Conservation (phyloP, 2,113 vertebrate species). For the Camelus bactrianus region DNA sequence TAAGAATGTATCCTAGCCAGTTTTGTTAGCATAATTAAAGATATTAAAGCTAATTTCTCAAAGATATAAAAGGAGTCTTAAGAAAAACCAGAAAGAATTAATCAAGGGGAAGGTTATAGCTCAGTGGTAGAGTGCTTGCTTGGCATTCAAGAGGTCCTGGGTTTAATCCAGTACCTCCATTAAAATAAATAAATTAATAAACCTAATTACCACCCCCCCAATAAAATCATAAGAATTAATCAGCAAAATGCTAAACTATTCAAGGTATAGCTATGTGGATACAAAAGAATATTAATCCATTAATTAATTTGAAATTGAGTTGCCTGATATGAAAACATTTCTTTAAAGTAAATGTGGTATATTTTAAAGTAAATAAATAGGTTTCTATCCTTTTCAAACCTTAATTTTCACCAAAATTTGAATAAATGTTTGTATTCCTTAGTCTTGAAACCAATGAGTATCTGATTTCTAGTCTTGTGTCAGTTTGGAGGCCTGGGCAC, state of each 20-base stretch:
- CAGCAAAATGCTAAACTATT: conserved; percentile 49
- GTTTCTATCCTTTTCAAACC: neutral
- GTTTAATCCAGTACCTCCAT: no score
- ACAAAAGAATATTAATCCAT: conserved; percentile 13
- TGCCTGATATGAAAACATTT: conserved; percentile 25
- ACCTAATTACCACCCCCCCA: no score
- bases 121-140: no score
- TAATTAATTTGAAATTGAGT: conserved; percentile 37
- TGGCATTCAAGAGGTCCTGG: no score
- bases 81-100: neutral
- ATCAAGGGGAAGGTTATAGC: no score
- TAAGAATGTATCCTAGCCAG: conserved; percentile 56
- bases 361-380: neutral
- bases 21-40: conserved; percentile 78
- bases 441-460: neutral
- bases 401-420: conserved; percentile 10
- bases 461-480: neutral
- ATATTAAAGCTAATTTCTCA: conserved; percentile 66
- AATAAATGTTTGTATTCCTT: neutral
- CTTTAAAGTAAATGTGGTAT: neutral
- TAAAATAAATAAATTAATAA: no score
- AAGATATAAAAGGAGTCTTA: conserved; percentile 58
- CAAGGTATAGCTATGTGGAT: neutral
- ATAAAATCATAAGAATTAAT: neutral
- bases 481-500: neutral